Base-by-base conservation (phyloP, 92 coral and sea anemone species). In the Parazoanthus darwini region DNA sequence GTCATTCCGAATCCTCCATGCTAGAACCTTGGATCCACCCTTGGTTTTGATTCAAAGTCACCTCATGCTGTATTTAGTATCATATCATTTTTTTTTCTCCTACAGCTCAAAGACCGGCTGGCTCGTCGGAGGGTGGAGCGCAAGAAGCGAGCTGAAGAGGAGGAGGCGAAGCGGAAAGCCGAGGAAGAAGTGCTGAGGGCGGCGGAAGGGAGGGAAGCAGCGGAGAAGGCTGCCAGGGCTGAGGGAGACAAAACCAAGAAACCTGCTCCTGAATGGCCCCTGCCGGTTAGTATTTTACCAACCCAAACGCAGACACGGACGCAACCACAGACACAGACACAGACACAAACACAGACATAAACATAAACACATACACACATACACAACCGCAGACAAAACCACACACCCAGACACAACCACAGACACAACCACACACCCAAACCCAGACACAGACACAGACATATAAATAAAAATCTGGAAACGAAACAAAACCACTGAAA, bases 81-180 rank as follows among this genome's bases (percentile, higher is more conserved):
- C 59, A 54, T 54, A 54, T 22, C 33, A 29, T 29, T 29, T 39
- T 66, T 0, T 54, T 29, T 68, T 72, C 25, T 42, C 26, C 35
- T 15, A 68, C 80, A 96, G 96, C 94, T 96, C 37, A 86, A 94
- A 35, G 96, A 96, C 79, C 92, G 96, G 74, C 92, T 96, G 50
- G 98, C 98, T 15, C 96, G 92, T 16, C 94, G 98, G 43, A 93
- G 98, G 44, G 95, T 80, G 43, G 98, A 96, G 66, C 92, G 98
- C n/a, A 89, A 74, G 85, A 86, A 91, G 56, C 89, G 91, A 80
- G 95, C 89, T 11, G 93, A 92, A 36, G 96, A 92, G 73, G 96
- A 94, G 86, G 92, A 90, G 48, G 87, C 81, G 26, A 77, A 44
- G 29, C 46, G 29, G 33, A 77, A 81, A 74, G 85, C 90, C 33